A percentile compares a stretch with the other conserved stretches of the same genome.
phyloP scores from a whole-genome alignment of 1,140 invertebrate species.

The Ridgeia piscesae region DNA sequence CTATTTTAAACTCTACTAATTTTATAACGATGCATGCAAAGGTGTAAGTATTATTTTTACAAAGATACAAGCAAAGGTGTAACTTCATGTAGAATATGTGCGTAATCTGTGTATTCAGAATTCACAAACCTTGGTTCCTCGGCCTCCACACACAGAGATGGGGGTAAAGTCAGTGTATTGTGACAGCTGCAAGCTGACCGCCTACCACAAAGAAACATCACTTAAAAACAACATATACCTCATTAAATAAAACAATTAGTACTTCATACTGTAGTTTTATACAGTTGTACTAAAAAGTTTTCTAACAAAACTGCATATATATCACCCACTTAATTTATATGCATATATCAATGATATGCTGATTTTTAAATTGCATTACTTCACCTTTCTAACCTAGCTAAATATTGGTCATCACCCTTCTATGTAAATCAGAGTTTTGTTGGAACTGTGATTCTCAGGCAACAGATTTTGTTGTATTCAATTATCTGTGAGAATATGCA shows the following conservation, averaged over 20 bases:
- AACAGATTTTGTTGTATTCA: too few relatives aligned
- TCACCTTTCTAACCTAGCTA: too few relatives aligned
- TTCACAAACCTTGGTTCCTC: slow-evolving; percentile 59
- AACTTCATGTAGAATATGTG: neutral
- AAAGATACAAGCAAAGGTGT: neutral
- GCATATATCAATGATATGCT: neutral
- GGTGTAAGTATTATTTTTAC: neutral
- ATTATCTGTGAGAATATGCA: too few relatives aligned
- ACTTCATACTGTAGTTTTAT: neutral
- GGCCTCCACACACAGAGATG: slow-evolving; percentile 72
- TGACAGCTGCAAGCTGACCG: neutral
- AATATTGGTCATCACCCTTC: too few relatives aligned
- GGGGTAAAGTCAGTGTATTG: slow-evolving; percentile 35
- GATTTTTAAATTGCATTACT: neutral
- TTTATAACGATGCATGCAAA: neutral
- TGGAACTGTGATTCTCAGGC: too few relatives aligned
- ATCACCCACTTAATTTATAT: neutral
- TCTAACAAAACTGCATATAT: too few relatives aligned
- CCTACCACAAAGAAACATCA: slow-evolving; percentile 7
- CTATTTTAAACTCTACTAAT: neutral
- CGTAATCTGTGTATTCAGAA: neutral
- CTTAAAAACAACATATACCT: neutral
- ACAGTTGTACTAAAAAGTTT: neutral
- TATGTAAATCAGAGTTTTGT: too few relatives aligned
- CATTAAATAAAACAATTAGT: neutral